phyloP scores from a whole-genome alignment of 2,113 vertebrate genomes.

The Psittacula cyanocephala region DNA sequence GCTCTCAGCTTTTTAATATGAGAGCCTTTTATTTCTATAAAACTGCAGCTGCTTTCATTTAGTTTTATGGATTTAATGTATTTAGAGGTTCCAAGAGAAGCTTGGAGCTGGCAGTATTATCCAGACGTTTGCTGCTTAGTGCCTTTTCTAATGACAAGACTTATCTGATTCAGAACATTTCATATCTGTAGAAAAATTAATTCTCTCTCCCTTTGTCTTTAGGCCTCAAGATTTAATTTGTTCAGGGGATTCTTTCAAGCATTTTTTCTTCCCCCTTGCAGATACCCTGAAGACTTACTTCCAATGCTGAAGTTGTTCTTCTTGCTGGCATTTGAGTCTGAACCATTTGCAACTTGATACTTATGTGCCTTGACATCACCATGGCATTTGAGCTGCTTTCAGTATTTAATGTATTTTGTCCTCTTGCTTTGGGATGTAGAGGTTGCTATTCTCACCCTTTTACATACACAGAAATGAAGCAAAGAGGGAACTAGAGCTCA shows the following conservation, averaged over 20 bases:
- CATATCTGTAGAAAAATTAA: conserved; percentile 61
- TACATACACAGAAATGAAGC: neutral
- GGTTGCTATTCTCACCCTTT: neutral
- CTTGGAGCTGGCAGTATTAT: conserved; percentile 62
- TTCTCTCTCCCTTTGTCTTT: conserved; percentile 70
- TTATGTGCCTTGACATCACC: neutral
- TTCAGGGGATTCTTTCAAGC: conserved; percentile 60
- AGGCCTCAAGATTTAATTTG: conserved; percentile 69
- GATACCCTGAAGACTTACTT: conserved; percentile 60
- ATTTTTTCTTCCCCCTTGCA: neutral
- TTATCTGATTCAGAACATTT: conserved; percentile 59
- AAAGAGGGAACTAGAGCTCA: neutral
- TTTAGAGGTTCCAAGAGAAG: conserved; percentile 68
- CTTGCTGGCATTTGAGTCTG: conserved; percentile 17
- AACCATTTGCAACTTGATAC: neutral
- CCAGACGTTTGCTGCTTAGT: conserved; percentile 69
- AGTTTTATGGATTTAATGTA: conserved; percentile 78
- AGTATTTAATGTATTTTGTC: neutral
- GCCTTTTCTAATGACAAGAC: conserved; percentile 67
- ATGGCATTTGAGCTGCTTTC: neutral
- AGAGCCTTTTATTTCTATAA: conserved; percentile 78
- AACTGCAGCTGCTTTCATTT: conserved; percentile 79
- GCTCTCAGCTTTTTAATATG: conserved; percentile 75
- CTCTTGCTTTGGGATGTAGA: neutral
- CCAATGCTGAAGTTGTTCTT: conserved; percentile 49